Conservation (phyloP, 2,888 invertebrate genomes). For the Mesorhabditis belari region DNA sequence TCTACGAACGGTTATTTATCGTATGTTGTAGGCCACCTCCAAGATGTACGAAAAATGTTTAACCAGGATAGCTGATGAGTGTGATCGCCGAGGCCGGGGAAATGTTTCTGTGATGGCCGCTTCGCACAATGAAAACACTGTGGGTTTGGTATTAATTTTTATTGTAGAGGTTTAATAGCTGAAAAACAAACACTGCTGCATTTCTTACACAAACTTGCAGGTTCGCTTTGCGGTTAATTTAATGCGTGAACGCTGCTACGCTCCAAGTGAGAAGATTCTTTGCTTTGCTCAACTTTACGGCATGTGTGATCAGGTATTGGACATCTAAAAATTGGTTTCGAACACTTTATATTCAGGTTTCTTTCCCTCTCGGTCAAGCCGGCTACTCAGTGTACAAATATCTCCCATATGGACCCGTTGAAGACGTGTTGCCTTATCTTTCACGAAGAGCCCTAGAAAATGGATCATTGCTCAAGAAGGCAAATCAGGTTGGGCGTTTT, state of each 20-base stretch:
- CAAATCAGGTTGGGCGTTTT: slow-evolving; percentile 40
- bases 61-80: slow-evolving; percentile 58
- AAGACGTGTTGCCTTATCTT: slow-evolving; percentile 93
- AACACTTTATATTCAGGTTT: slow-evolving; percentile 25
- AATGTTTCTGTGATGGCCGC: slow-evolving; percentile 80
- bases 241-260: slow-evolving; percentile 86
- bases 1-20: slow-evolving; percentile 1
- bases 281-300: slow-evolving; percentile 97
- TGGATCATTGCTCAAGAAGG: slow-evolving; percentile 49
- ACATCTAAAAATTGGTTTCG: background rate
- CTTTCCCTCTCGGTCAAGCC: slow-evolving; percentile 73
- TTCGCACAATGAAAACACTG: slow-evolving; percentile 96
- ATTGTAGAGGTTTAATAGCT: too few species aligned
- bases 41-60: slow-evolving; percentile 86
- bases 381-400: slow-evolving; percentile 95
- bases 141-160: slow-evolving; percentile 65
- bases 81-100: slow-evolving; percentile 32
- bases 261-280: slow-evolving; percentile 85
- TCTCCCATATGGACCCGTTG: slow-evolving; percentile 95
- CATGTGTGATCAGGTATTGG: slow-evolving; percentile 97
- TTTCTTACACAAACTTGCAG: too few species aligned
- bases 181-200: background rate
- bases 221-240: slow-evolving; percentile 63
- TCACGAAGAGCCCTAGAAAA: slow-evolving; percentile 95
- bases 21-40: slow-evolving; percentile 78